Evolutionary conservation across 2,797 vertebrate genomes (phyloP).

Genomic region (Rhinoraja longicauda): DNA sequence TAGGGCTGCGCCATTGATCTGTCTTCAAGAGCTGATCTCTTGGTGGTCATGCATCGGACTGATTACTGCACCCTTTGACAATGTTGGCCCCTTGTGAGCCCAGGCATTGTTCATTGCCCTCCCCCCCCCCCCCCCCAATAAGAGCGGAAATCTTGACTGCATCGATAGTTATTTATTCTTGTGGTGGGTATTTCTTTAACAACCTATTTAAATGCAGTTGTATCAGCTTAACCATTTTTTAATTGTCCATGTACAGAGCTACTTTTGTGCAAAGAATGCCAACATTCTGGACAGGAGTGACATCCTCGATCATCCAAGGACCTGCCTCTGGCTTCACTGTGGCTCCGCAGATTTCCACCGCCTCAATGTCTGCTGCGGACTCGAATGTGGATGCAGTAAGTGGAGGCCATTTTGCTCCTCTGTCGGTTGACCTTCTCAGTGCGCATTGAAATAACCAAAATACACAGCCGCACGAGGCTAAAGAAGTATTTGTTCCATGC

Average conservation of each 20-base stretch:
- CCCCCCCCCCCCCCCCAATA: no score
- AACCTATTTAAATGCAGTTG: neutral
- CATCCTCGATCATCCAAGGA: neutral
- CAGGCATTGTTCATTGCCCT: no score
- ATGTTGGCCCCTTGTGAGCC: neutral
- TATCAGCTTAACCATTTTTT: neutral
- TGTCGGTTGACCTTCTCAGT: neutral
- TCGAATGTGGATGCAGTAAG: neutral
- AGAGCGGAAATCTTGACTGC: neutral
- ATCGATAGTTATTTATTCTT: neutral
- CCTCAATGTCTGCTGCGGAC: no score
- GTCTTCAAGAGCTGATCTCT: neutral
- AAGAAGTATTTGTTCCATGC: neutral
- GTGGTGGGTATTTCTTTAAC: neutral
- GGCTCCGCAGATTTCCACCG: neutral
- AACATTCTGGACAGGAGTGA: conserved; percentile 41
- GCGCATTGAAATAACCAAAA: neutral
- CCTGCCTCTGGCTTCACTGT: neutral
- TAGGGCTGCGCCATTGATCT: no score
- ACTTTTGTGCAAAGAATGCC: conserved; percentile 41
- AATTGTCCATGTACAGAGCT: conserved; percentile 43
- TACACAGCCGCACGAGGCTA: neutral
- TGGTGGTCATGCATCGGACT: no score
- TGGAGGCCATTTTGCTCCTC: neutral
- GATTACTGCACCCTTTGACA: neutral